Evolutionary conservation across 2,113 vertebrate species (phyloP), one percentile per base, ranked within the genome.

Genomic region (Hemiprocne comata): DNA sequence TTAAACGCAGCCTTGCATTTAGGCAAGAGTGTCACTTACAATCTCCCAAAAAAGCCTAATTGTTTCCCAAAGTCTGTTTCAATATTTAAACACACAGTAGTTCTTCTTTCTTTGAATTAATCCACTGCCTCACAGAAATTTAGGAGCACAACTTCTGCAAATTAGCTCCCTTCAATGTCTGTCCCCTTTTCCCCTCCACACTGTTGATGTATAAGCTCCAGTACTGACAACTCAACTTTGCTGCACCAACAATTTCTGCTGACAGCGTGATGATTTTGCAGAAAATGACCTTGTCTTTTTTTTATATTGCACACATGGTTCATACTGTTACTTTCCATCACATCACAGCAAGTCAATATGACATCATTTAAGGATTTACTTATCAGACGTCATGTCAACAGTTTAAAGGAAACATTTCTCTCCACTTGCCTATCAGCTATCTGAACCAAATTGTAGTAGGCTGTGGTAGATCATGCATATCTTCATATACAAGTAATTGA

Each of bases 361-460:
- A 92, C 95, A 96, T 94, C 70, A 95, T 75, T 91, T 78, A 86
- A 93, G 73, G 60, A 78, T 89, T 95, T 87, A 33, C 70, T 96
- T 97, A 96, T 95, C 94, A 90, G 88, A 76, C 57, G 65, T 24
- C 65, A 77, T 89, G 92, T 82, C 93, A 95, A 72, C 88, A 93
- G 61, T 54, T 93, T 89, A 88, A 93, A 95, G 83, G 76, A 93
- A 96, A 53, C 44, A 75, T 82, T 96, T 74, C 65, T 92, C 72
- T 88, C 48, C 0, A 0, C 80, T 83, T 90, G 85, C 70, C 62
- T 88, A 85, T 87, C 83, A 33, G 15, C 80, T 94, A 64, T 74
- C 93, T 87, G 85, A 95, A 96, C 36, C 31, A 93, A 93, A 70
- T 0, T 81, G 50, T 72, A n/a, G 79, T 75, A 95, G 40, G 58